phyloP scores from a whole-genome alignment of 1,140 invertebrate genomes.

The Magallana gigas region DNA sequence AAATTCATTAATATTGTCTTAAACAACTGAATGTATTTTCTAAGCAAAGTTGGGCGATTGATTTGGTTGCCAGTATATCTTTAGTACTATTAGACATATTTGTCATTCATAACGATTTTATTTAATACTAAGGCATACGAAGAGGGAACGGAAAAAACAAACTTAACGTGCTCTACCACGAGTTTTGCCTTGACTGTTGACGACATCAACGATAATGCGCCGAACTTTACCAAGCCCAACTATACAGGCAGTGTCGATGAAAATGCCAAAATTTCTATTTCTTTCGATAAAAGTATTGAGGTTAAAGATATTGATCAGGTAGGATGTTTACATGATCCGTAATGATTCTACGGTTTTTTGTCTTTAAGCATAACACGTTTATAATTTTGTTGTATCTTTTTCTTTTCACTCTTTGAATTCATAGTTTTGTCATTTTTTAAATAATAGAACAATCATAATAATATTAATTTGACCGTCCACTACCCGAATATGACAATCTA shows the following conservation, averaged over 20 bases:
- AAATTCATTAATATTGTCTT: no score
- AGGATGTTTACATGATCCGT: neutral
- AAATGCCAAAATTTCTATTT: neutral
- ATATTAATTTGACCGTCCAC: neutral
- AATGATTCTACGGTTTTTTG: no score
- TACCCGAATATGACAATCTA: neutral
- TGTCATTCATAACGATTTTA: no score
- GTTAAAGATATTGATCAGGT: conserved; percentile 4
- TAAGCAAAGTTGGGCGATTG: no score
- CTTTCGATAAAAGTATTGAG: neutral
- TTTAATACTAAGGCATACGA: neutral
- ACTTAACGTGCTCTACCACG: neutral
- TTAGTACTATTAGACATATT: no score
- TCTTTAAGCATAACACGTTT: no score
- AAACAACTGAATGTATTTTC: no score
- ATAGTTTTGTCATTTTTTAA: no score
- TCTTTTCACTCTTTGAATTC: no score
- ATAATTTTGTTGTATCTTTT: no score
- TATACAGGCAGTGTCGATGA: neutral
- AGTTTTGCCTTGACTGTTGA: neutral
- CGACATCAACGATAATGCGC: conserved; percentile 14
- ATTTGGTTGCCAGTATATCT: no score
- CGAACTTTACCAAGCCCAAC: neutral
- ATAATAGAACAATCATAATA: neutral
- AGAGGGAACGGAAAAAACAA: neutral